These are phyloP conservation scores for Samia ricini DNA, from an alignment of 1,140 invertebrate species.

Conservation along the genomic window DNA sequence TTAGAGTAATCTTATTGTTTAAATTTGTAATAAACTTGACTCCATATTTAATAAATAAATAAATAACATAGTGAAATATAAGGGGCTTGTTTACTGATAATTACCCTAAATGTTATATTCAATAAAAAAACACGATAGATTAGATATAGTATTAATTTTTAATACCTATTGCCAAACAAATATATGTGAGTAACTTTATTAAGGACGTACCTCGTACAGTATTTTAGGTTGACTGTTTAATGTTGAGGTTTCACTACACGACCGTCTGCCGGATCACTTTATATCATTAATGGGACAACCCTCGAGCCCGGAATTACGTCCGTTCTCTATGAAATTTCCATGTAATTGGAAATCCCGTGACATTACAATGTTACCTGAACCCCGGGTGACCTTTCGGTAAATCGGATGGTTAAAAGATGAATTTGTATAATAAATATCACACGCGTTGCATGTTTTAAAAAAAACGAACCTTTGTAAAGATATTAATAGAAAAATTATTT, in stretches of 20 bases:
- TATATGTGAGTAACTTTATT: neutral
- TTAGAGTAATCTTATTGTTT: too few relatives aligned
- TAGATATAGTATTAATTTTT: neutral
- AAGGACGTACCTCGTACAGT: neutral
- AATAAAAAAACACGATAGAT: neutral
- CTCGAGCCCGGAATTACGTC: constrained; percentile 19
- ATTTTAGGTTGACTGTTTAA: neutral
- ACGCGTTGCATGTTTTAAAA: neutral
- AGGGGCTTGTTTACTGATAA: too few relatives aligned
- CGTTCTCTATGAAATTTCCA: constrained; percentile 37
- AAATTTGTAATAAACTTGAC: too few relatives aligned
- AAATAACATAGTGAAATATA: too few relatives aligned
- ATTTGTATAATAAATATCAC: neutral
- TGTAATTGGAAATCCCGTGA: constrained; percentile 34
- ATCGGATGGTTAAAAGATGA: neutral
- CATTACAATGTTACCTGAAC: constrained; percentile 14
- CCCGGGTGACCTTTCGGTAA: neutral
- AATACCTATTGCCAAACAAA: neutral
- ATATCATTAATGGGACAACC: constrained; percentile 31
- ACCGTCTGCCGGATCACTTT: constrained; percentile 23
- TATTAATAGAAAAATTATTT: too few relatives aligned
- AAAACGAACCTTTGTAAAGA: neutral
- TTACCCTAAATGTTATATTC: too few relatives aligned
- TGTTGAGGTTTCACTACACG: constrained; percentile 8
- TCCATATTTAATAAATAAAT: too few relatives aligned